Base-by-base conservation (phyloP, 2,797 vertebrate species). In the Antrozous pallidus region DNA sequence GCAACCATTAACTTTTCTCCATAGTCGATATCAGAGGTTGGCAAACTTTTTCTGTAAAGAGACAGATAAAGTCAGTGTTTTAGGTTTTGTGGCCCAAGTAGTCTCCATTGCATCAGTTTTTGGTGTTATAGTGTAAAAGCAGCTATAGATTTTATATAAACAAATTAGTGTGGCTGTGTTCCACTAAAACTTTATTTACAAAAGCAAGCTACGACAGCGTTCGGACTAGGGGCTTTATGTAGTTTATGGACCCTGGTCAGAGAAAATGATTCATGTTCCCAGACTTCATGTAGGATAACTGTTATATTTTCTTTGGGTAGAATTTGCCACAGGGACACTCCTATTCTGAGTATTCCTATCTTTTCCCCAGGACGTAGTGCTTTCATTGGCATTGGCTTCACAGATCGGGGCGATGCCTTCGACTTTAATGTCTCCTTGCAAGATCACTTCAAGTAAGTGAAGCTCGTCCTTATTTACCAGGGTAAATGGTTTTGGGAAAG, bases 381-480 rank as follows among this genome's bases (percentile, higher is more conserved):
- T 31, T 99, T 99, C 97, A 99, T 99, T 90, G 99, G 99, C 70
- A 99, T 99, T 63, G 99, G 99, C 83, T 99, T 99, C 84, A 98
- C 98, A 10, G 99, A 99, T 97, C 97, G 99, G 93, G 99, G 99
- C 8, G 99, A 99, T 84, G 98, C 99, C 38, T 99, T 99, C 92
- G 99, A 99, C 97, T 99, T 99, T 97, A 99, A 99, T 22, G 99
- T 99, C 89, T 97, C 99, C 92, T 97, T 99, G 96, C 99, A 99
- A 98, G 99, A 99, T 97, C 99, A 99, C 96, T 99, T 99, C 98
- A 99, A 99, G 99, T 99, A 98, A 98, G 99, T 98, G 88, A 83
- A 82, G 47, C 65, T 95, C 82, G 28, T 89, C 75, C 45, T 97
- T 84, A 36, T 24, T 56, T 80, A 86, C 51, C 26, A 63, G 38